Base-by-base conservation (phyloP, 1,140 invertebrate genomes). In the Drosophila arawakana region DNA sequence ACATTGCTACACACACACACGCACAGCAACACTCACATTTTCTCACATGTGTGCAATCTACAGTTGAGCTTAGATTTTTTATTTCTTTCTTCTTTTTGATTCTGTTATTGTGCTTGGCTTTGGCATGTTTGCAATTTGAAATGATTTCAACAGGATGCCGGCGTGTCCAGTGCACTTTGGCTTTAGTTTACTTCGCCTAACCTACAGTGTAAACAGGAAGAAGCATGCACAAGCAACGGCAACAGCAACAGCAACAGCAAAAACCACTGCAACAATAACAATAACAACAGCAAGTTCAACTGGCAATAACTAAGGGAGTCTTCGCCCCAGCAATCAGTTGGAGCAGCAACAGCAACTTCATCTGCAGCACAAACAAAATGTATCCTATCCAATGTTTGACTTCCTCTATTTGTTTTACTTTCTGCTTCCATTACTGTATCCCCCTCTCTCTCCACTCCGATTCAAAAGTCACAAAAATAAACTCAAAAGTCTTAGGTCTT, bases 141-240 rank as follows among this genome's bases (percentile, higher is more conserved):
- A 84, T 84, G 81, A 84, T 84, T 84, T 84, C 73, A 66, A 72
- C 81, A 84, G 81, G 81, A 84, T 85, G 81, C 77, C 71, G 73
- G 77, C 73, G 63, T 84, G 81, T 80, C 81, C 81, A 84, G 62
- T 71, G 81, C 81, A 84, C 79, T 85, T 80, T 84, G 76, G 58
- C 80, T 76, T 83, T 65, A 73, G 78, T 76, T 81, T 83, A 77
- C 73, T 76, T 39, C 50, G 43, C 50, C 65, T 58, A 58, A 54
- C 62, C 39, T 54, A 13, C 68, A 60, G 44, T 41, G 65, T 57
- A 81, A 81, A 84, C 81, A 84, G 81, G 81, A 84, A 84, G 77
- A 61, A 67, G 61, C 68, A 60, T 80, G 76, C 76, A 72, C 54
- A 60, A n/a, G n/a, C n/a, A n/a, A n/a, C n/a, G n/a, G n/a, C n/a